Base-by-base conservation (phyloP, 2,113 vertebrate genomes). In the Melanerpes aurifrons region DNA sequence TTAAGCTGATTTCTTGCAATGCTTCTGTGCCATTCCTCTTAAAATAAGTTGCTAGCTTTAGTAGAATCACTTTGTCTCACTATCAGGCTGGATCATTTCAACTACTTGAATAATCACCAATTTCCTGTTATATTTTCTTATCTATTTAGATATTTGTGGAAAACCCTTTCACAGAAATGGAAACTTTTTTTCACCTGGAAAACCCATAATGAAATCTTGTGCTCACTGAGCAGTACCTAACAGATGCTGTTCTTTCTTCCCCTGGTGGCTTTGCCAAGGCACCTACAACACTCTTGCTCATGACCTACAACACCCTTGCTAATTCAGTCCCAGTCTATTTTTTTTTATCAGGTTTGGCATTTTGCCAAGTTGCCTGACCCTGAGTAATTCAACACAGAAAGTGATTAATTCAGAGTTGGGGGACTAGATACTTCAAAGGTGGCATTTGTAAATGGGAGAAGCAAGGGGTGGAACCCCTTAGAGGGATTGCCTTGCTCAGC, bases 241-340 rank as follows among this genome's bases (percentile, higher is more conserved):
- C 82, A 96, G 92, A 86, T 94, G 92, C 90, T 95, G 82, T 82
- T 89, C 69, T 72, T 47, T 67, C 76, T 78, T 94, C 70, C 89
- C 85, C 58, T 62, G 9, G 78, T 68, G 89, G 82, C 64, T 93
- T 63, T 91, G 82, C 85, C 80, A 95, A 94, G 57, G 74, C 87
- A 95, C 87, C 90, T 95, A 92, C 95, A 92, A 94, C 82, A 93
- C 86, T 86, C 71, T 68, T 72, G 88, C 53, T 95, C 85, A 47
- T 92, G 93, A 93, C 92, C 96, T 96, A 94, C 93, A 95, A 91
- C 69, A 91, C 92, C 58, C 82, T 90, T 91, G 90, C 40, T 95
- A 95, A 97, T 97, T 96, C 89, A 94, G 77, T 72, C 71, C 64
- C 57, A 80, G 71, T 20, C 32, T 84, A 92, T 58, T 90, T 96